Evolutionary conservation across 2,888 invertebrate species (phyloP).

Genomic region (Mayetiola destructor): DNA sequence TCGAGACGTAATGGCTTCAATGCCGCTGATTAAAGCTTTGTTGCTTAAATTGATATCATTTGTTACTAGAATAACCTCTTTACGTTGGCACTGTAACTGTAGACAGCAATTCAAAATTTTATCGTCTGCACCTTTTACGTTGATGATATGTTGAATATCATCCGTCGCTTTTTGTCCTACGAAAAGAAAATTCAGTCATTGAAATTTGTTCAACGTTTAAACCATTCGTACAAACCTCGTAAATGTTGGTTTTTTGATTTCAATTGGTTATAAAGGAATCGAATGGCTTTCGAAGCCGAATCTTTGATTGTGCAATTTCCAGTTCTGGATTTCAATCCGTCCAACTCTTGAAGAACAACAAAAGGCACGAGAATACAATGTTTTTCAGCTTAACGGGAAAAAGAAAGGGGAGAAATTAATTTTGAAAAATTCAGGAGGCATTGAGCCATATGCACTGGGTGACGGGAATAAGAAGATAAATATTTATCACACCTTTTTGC

Average conservation of each 20-base stretch:
- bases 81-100: constrained; percentile 32
- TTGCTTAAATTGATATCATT: constrained; percentile 40
- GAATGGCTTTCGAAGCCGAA: constrained; percentile 24
- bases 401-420: too few relatives aligned
- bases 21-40: constrained; percentile 36
- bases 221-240: constrained; percentile 29
- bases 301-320: background rate
- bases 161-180: constrained; percentile 38
- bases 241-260: constrained; percentile 30
- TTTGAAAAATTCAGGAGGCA: too few relatives aligned
- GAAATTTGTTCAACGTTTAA: background rate
- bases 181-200: background rate
- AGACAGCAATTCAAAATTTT: constrained; percentile 39
- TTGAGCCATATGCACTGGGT: background rate
- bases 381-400: constrained; percentile 17
- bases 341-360: constrained; percentile 39
- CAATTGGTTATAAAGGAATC: constrained; percentile 28
- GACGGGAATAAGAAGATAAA: background rate
- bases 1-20: constrained; percentile 23
- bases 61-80: constrained; percentile 35
- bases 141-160: constrained; percentile 31
- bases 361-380: constrained; percentile 38
- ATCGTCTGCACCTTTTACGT: constrained; percentile 36
- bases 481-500: constrained; percentile 20
- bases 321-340: constrained; percentile 33